phyloP scores from a whole-genome alignment of 2,113 vertebrate genomes.

The Athene cunicularia region DNA sequence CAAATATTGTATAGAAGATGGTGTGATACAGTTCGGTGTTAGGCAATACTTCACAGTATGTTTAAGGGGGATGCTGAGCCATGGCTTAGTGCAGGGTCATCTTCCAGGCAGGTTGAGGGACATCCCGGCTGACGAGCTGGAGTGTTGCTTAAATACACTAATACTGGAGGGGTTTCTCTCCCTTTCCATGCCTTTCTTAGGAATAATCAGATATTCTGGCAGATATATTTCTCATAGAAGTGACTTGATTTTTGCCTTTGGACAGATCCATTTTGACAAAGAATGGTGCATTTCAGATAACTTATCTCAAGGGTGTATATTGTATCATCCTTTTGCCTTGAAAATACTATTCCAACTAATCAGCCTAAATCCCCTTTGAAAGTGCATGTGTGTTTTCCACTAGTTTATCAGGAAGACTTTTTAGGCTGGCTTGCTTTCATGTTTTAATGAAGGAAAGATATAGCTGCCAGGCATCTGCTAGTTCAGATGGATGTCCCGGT shows the following conservation, averaged over 20 bases:
- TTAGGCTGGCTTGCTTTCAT: background rate
- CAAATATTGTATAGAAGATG: background rate
- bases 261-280: background rate
- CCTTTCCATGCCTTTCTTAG: background rate
- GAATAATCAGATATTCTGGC: background rate
- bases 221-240: background rate
- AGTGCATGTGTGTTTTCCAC: background rate
- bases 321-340: background rate
- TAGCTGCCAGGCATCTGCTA: background rate
- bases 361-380: background rate
- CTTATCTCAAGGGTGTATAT: background rate
- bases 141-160: background rate
- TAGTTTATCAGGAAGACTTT: background rate
- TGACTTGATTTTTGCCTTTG: background rate
- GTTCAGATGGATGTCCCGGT: background rate
- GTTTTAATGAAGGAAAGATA: background rate
- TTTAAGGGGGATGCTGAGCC: background rate
- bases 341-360: background rate
- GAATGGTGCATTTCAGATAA: background rate
- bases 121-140: background rate
- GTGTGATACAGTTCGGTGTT: fast-evolving
- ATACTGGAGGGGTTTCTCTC: background rate
- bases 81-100: background rate
- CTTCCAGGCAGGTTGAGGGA: background rate
- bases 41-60: background rate